phyloP scores from a whole-genome alignment of 2,797 vertebrate genomes.

The Eremophila alpestris region DNA sequence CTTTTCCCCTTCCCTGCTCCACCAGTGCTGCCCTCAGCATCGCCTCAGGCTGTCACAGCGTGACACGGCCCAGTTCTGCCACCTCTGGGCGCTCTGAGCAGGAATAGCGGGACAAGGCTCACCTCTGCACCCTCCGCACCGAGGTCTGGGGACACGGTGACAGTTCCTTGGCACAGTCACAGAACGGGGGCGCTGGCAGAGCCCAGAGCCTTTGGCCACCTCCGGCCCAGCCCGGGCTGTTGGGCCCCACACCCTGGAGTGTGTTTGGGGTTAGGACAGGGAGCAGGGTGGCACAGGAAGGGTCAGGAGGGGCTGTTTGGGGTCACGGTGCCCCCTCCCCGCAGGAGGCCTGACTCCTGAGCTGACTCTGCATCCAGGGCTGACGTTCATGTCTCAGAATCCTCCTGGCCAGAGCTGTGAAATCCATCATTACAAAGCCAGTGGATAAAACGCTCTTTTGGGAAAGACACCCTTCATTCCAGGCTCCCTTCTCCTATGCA shows the following conservation, averaged over 20 bases:
- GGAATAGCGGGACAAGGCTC: accelerated
- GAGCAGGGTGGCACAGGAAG: background rate
- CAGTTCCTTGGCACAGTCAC: background rate
- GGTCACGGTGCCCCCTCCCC: background rate
- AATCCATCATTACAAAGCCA: background rate
- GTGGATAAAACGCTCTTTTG: background rate
- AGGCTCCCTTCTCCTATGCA: background rate
- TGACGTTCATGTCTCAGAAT: background rate
- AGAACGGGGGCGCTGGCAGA: accelerated
- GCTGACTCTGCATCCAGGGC: background rate
- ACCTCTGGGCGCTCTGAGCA: background rate
- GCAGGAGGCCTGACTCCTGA: background rate
- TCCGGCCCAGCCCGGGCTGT: accelerated
- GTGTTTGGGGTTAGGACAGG: accelerated
- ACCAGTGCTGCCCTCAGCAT: background rate
- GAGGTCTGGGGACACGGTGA: background rate
- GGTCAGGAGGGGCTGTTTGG: background rate
- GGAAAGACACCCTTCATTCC: background rate
- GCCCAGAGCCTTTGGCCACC: accelerated
- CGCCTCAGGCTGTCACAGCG: background rate
- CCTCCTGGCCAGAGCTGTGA: background rate
- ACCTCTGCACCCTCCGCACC: accelerated
- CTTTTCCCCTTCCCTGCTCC: background rate
- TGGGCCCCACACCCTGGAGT: accelerated
- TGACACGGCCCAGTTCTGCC: background rate